These are phyloP conservation scores for Percopsis omiscomaycus DNA, from an alignment of 2,797 vertebrate genomes.

Conservation along the genomic window DNA sequence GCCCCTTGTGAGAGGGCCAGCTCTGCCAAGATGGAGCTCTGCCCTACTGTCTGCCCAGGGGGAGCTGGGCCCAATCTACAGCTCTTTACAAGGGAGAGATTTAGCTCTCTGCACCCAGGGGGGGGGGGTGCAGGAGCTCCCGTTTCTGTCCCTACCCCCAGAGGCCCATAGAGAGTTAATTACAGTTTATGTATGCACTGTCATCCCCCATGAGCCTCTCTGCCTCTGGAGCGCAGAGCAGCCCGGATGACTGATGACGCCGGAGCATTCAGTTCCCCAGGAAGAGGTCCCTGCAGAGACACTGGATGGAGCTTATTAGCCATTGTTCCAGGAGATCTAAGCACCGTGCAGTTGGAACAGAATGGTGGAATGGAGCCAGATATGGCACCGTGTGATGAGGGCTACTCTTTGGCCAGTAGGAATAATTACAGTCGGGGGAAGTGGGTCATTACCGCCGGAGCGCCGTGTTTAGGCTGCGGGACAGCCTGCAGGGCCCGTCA, in stretches of 20 bases:
- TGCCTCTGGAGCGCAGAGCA: slow-evolving; percentile 44
- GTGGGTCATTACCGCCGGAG: slow-evolving; percentile 2
- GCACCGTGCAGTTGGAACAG: slow-evolving; percentile 17
- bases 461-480: no score
- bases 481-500: no score
- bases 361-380: slow-evolving; percentile 32
- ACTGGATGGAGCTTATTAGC: slow-evolving; percentile 54
- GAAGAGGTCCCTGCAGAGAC: slow-evolving; percentile 54
- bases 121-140: slow-evolving; percentile 23
- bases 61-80: slow-evolving; percentile 57
- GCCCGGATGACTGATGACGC: slow-evolving; percentile 51
- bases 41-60: slow-evolving; percentile 44
- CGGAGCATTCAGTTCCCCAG: slow-evolving; percentile 55
- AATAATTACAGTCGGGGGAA: slow-evolving; percentile 27
- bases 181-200: slow-evolving; percentile 68
- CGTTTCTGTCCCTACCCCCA: slow-evolving; percentile 23
- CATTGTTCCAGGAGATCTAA: slow-evolving; percentile 45
- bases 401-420: slow-evolving; percentile 18
- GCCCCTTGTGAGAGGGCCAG: slow-evolving; percentile 40
- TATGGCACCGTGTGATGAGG: slow-evolving; percentile 29
- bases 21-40: slow-evolving; percentile 46
- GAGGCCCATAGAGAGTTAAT: slow-evolving; percentile 70
- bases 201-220: slow-evolving; percentile 67
- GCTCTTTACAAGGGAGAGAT: slow-evolving; percentile 63
- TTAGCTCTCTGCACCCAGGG: slow-evolving; percentile 46